phyloP scores from a whole-genome alignment of 2,797 vertebrate genomes.

The Spinus pinus region DNA sequence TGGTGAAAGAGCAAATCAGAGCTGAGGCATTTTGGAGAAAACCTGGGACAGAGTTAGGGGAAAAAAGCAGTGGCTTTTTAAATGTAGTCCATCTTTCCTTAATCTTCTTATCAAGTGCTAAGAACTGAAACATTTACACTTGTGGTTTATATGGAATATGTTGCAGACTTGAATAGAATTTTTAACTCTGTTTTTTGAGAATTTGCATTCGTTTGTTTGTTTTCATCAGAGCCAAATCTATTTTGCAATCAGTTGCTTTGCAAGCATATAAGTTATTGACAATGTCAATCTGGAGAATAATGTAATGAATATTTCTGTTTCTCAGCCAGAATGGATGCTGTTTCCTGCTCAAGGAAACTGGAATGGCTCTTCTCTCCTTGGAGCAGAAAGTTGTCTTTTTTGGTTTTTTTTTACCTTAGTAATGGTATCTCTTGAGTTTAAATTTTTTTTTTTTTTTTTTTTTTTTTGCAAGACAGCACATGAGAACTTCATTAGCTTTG shows the following conservation, averaged over 20 bases:
- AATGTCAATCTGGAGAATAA: not conserved
- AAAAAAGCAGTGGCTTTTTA: not conserved
- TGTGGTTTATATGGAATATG: not conserved
- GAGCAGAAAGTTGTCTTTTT: not conserved
- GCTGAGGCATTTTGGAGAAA: not conserved
- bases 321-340: not conserved
- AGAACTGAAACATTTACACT: not conserved
- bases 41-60: not conserved
- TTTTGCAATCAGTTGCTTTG: not conserved
- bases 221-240: not conserved
- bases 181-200: not conserved
- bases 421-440: not conserved
- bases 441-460: not conserved
- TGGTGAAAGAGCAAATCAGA: not conserved
- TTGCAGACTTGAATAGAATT: not conserved
- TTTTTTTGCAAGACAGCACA: not conserved
- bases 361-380: not conserved
- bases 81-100: not conserved
- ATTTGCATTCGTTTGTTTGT: not conserved
- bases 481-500: not conserved
- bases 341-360: not conserved
- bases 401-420: not conserved
- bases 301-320: not conserved
- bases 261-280: not conserved
- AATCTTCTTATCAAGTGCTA: not conserved